Evolutionary conservation across 2,888 invertebrate species (phyloP).

Genomic region (Zeuzera pyrina): DNA sequence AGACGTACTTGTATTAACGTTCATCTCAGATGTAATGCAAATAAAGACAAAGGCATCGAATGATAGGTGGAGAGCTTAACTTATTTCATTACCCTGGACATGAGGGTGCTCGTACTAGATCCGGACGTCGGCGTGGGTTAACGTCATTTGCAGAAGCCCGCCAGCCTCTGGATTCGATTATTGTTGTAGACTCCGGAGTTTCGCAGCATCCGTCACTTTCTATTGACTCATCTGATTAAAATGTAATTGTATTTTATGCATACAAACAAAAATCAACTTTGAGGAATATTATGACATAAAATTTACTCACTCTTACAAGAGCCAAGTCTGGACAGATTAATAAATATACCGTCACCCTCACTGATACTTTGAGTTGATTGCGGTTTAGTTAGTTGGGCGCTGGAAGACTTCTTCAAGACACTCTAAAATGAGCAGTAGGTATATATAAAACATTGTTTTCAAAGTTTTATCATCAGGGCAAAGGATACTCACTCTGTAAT

Average conservation of each 20-base stretch:
- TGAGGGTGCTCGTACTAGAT: conserved; percentile 36
- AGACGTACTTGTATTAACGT: too few relatives aligned
- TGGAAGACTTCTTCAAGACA: conserved; percentile 49
- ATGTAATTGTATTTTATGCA: neutral
- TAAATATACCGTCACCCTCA: conserved; percentile 48
- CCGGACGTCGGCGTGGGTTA: conserved; percentile 29
- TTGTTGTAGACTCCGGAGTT: conserved; percentile 22
- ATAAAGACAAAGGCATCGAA: too few relatives aligned
- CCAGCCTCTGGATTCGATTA: conserved; percentile 24
- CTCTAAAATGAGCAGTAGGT: conserved; percentile 25
- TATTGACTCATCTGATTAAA: conserved; percentile 35
- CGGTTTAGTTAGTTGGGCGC: conserved; percentile 48
- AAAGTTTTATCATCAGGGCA: neutral
- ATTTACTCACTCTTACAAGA: conserved; percentile 37
- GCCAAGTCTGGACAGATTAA: conserved; percentile 41
- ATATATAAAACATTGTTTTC: neutral
- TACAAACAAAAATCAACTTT: neutral
- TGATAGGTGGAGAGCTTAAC: neutral
- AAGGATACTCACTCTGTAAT: conserved; percentile 39
- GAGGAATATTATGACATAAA: neutral
- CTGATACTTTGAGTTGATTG: conserved; percentile 49
- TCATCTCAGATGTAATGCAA: too few relatives aligned
- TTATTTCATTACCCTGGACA: conserved; percentile 39
- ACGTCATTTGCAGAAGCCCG: conserved; percentile 46
- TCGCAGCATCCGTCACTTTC: conserved; percentile 41